Percentiles rank a stretch among this genome's conserved stretches.
phyloP scores from a whole-genome alignment of 1,140 invertebrate genomes.

The Psix sp. region DNA sequence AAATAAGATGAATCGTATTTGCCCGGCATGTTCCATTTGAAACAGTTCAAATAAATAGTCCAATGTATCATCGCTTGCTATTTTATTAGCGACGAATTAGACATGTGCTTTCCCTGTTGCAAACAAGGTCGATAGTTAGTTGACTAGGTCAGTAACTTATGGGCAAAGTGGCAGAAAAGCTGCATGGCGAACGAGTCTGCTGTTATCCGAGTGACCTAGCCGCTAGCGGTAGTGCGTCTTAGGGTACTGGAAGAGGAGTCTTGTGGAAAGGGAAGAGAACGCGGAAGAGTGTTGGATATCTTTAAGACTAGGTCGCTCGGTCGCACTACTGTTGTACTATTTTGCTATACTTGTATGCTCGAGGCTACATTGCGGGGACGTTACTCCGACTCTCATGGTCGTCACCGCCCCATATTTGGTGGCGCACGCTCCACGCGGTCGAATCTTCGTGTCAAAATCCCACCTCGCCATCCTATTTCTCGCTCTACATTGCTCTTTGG shows the following conservation, averaged over 20 bases:
- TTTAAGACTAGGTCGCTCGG: slow-evolving; percentile 76
- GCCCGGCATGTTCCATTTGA: too few species aligned
- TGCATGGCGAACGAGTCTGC: slow-evolving; percentile 26
- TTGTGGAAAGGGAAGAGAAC: slow-evolving; percentile 75
- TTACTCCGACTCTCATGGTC: slow-evolving; percentile 59
- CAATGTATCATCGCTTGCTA: too few species aligned
- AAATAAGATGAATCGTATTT: too few species aligned
- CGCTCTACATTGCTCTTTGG: slow-evolving; percentile 1
- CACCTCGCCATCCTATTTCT: slow-evolving; percentile 16
- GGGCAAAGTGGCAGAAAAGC: slow-evolving; percentile 42
- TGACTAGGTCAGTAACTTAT: slow-evolving; percentile 64
- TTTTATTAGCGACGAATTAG: not conserved
- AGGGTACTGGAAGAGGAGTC: slow-evolving; percentile 59
- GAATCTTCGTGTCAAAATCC: slow-evolving; percentile 24
- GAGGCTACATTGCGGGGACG: slow-evolving; percentile 54
- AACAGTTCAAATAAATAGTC: too few species aligned
- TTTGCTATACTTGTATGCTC: slow-evolving; percentile 61
- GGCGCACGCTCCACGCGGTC: slow-evolving; percentile 18
- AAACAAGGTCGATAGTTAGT: slow-evolving; percentile 53
- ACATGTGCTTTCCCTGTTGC: slow-evolving; percentile 23
- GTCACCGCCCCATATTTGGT: slow-evolving; percentile 60
- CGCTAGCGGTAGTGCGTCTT: slow-evolving; percentile 61
- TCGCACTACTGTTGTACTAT: slow-evolving; percentile 74
- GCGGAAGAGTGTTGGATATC: slow-evolving; percentile 74
- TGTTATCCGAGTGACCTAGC: slow-evolving; percentile 53